Conservation (phyloP, 2,113 vertebrate genomes). For the Chrysochloris asiatica region DNA sequence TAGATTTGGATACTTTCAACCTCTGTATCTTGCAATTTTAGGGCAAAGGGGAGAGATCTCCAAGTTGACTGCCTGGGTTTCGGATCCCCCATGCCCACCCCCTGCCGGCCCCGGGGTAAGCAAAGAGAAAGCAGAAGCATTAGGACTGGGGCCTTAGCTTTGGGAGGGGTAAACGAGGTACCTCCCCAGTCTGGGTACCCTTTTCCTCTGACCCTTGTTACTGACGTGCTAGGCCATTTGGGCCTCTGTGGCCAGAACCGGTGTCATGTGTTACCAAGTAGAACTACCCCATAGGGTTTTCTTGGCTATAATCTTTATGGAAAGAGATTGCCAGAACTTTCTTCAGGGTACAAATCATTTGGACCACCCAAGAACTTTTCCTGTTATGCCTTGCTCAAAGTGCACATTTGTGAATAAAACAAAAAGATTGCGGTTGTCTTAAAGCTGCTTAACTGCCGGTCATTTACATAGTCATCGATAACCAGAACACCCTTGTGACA, state of each 20-base stretch:
- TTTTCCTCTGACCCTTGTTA: not conserved
- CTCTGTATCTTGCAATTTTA: not conserved
- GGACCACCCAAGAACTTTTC: not conserved
- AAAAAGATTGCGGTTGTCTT: not conserved
- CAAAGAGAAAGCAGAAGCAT: not conserved
- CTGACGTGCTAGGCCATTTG: slow-evolving; percentile 25
- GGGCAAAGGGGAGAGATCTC: not conserved
- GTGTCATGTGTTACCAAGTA: not conserved
- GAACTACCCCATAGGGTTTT: not conserved
- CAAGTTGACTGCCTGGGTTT: not conserved
- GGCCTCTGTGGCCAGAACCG: fast-evolving
- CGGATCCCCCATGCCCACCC: no score
- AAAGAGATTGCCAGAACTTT: not conserved
- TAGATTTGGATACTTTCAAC: not conserved
- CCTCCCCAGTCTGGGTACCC: not conserved
- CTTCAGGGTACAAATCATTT: not conserved
- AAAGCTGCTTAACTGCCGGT: not conserved
- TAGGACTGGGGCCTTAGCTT: not conserved
- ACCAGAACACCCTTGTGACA: not conserved
- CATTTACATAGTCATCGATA: not conserved
- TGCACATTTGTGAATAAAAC: not conserved
- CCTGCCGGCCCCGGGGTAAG: not conserved
- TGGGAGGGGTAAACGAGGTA: not conserved
- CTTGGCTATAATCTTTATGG: not conserved
- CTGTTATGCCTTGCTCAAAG: not conserved